These are phyloP conservation scores for Limnothrissa miodon DNA, from an alignment of 2,113 vertebrate species.

Conservation along the genomic window DNA sequence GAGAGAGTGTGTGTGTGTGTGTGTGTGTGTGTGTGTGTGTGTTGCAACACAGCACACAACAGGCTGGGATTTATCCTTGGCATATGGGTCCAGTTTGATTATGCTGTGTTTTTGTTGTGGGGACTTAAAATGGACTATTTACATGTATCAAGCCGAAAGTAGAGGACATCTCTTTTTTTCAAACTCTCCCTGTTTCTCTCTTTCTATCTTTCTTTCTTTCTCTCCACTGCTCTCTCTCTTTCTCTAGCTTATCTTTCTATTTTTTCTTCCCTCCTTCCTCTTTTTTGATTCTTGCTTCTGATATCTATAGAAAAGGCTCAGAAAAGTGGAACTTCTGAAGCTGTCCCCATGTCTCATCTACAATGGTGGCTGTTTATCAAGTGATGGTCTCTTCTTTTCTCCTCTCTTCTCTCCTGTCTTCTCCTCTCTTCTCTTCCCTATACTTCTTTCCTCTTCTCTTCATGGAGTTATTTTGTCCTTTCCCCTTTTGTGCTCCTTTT, in stretches of 20 bases:
- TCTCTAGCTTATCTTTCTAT: neutral
- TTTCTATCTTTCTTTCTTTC: neutral
- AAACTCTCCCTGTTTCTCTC: neutral
- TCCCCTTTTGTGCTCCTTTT: neutral
- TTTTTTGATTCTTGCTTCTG: neutral
- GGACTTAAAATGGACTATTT: neutral
- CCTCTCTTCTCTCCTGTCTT: neutral
- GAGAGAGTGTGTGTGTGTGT: neutral
- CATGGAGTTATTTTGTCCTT: neutral
- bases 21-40: slow-evolving; percentile 2
- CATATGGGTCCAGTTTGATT: neutral
- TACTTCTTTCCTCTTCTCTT: too few relatives aligned
- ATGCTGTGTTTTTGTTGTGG: neutral
- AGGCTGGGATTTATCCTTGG: neutral
- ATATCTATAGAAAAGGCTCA: neutral
- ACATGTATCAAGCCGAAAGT: neutral
- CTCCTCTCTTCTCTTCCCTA: too few relatives aligned
- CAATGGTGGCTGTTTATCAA: neutral
- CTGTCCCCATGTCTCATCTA: neutral
- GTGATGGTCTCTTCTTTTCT: neutral
- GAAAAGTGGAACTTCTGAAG: neutral
- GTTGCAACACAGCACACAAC: neutral
- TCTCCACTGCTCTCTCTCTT: too few relatives aligned
- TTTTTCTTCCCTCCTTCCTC: neutral
- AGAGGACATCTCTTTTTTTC: neutral